Base-by-base conservation (phyloP, 2,797 vertebrate species). In the Melanogrammus aeglefinus region DNA sequence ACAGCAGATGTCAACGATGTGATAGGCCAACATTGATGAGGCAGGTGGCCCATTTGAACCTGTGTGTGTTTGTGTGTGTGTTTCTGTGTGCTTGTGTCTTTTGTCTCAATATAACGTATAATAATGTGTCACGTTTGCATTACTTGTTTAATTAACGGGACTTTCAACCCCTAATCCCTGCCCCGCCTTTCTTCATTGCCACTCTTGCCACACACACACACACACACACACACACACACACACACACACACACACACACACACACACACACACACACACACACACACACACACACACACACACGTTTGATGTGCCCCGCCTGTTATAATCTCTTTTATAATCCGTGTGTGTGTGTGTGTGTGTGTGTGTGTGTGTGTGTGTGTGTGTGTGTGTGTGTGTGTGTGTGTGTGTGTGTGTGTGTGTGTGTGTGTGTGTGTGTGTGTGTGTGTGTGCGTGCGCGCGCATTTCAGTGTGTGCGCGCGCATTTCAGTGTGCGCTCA, bases 281-380 rank as follows among this genome's bases (percentile, higher is more conserved):
- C 79, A 41, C 35, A 70, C 75, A 13, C 75, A 63, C 41, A 33
- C 27, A 21, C 27, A 51, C n/a, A n/a, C 29, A 31, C 29, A 31
- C 29, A 31, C 29, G 83, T 89, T 88, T 89, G 85, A 90, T 86
- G 88, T 81, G 85, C 79, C 84, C 84, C 63, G 85, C 87, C 87
- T 88, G 80, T 87, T 92, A 88, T 91, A 90, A 92, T 91, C 89
- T 91, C 73, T 83, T 83, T 91, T 88, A 88, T 92, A 89, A 85
- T 88, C 84, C 88, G 79, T 78, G 44, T 57, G 74, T 86, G 80
- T 77, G 80, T 35, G 76, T 77, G 75, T 38, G 63, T 70, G 75
- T 76, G 75, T 70, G 75, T 70, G 75, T 39, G 63, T 76, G 75
- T 39, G 75, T 76, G 75, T 66, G 75, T 69, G 75, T 76, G 75